Conservation (phyloP, 2,113 vertebrate genomes). For the Syngnathus floridae region DNA sequence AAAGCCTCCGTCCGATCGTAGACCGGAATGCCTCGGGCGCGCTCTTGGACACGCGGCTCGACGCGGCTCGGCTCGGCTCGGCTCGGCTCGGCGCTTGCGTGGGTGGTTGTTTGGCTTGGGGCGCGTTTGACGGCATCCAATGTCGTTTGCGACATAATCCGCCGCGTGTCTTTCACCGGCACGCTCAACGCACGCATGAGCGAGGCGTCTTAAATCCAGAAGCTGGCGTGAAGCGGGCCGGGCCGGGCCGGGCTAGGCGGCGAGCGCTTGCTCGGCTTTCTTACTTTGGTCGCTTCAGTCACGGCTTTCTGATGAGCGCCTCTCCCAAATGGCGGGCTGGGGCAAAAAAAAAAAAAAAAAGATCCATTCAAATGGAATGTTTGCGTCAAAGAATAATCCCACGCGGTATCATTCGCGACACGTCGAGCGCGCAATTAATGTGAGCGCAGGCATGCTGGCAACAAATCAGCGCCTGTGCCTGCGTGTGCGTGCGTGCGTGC, state of each 20-base stretch:
- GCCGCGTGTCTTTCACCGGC: conserved; percentile 64
- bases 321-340: too few species aligned
- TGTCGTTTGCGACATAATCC: conserved; percentile 73
- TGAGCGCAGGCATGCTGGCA: background rate
- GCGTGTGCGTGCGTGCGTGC: background rate
- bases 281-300: too few species aligned
- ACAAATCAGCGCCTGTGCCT: background rate
- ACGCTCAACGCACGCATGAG: conserved; percentile 24
- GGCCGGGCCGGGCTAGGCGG: too few species aligned
- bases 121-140: conserved; percentile 72
- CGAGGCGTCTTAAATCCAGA: conserved; percentile 16
- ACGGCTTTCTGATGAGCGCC: too few species aligned
- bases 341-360: too few species aligned
- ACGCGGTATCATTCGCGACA: background rate
- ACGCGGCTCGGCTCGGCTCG: too few species aligned
- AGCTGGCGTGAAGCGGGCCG: too few species aligned
- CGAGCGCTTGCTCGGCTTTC: too few species aligned
- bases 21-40: conserved; percentile 12
- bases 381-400: background rate
- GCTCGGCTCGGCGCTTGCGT: conserved; percentile 47
- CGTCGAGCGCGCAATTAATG: background rate
- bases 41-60: conserved; percentile 17
- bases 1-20: background rate
- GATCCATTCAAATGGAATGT: background rate
- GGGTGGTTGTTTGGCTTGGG: conserved; percentile 64